Percentiles rank a stretch among this genome's conserved stretches.
Evolutionary conservation across 2,888 invertebrate species (phyloP).

Genomic region (Teinopalpus imperialis): DNA sequence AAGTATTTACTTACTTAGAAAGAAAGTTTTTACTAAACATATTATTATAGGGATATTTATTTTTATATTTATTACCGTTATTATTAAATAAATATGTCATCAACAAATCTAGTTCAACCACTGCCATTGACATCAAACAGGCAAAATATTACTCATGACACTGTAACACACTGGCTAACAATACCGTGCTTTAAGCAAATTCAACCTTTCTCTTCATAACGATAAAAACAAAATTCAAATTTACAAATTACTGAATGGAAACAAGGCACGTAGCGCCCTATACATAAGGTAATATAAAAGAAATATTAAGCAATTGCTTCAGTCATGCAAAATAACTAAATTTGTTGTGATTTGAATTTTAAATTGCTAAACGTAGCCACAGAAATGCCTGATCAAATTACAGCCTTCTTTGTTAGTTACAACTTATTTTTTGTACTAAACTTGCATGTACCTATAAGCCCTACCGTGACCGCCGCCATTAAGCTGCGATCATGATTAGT

Average conservation of each 20-base stretch:
- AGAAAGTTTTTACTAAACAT: too few species aligned
- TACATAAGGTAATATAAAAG: slow-evolving; percentile 21
- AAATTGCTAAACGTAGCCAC: slow-evolving; percentile 24
- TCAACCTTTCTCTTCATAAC: too few species aligned
- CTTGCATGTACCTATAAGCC: slow-evolving; percentile 41
- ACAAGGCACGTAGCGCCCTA: slow-evolving; percentile 18
- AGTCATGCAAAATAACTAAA: slow-evolving; percentile 24
- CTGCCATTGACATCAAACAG: too few species aligned
- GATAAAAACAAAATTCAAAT: too few species aligned
- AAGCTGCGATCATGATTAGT: slow-evolving; percentile 64
- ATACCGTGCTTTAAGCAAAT: slow-evolving; percentile 1
- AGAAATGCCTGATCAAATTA: slow-evolving; percentile 31
- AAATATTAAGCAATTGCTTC: slow-evolving; percentile 16
- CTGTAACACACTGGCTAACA: too few species aligned
- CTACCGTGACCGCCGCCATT: slow-evolving; percentile 68
- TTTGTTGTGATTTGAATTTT: slow-evolving; percentile 26
- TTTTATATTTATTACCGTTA: too few species aligned
- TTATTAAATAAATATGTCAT: too few species aligned
- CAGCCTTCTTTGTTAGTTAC: slow-evolving; percentile 36
- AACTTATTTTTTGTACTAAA: slow-evolving; percentile 30
- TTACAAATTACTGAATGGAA: slow-evolving; percentile 21
- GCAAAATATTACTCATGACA: too few species aligned
- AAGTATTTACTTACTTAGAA: too few species aligned
- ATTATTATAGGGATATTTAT: too few species aligned
- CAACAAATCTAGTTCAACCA: too few species aligned